Conservation (phyloP, 2,797 vertebrate species). For the Silurus aristotelis region DNA sequence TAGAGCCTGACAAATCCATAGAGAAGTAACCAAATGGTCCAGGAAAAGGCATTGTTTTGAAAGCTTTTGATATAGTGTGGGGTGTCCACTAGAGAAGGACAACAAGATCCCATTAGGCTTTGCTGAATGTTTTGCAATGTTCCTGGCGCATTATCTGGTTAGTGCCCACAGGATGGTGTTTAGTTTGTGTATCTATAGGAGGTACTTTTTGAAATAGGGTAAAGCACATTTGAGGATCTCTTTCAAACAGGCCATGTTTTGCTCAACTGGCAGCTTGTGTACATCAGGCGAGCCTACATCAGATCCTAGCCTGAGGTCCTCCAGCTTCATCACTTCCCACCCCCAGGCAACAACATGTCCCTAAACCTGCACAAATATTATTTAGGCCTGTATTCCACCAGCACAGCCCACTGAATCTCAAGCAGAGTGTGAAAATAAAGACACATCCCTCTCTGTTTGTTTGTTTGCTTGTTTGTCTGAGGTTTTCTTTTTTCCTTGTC, state of each 20-base stretch:
- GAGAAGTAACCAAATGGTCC: constrained; percentile 42
- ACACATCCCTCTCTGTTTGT: constrained; percentile 30
- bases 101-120: constrained; percentile 10
- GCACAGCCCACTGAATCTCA: constrained; percentile 32
- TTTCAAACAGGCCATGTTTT: neutral
- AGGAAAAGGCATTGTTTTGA: constrained; percentile 19
- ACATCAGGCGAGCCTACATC: constrained; percentile 34
- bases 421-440: constrained; percentile 33
- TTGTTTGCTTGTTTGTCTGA: constrained; percentile 16
- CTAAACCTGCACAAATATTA: constrained; percentile 23
- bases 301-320: constrained; percentile 38
- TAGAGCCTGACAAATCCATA: constrained; percentile 41
- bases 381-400: constrained; percentile 23
- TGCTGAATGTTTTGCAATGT: neutral
- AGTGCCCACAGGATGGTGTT: constrained; percentile 29
- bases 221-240: neutral
- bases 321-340: constrained; percentile 30
- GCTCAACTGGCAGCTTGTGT: constrained; percentile 28
- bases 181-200: constrained; percentile 31
- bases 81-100: neutral
- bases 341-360: constrained; percentile 14
- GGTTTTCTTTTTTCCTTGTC: neutral
- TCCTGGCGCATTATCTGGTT: constrained; percentile 45
- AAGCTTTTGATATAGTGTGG: constrained; percentile 42
- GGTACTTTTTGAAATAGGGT: constrained; percentile 18